A percentile compares a stretch with the other conserved stretches of the same genome.
phyloP scores from a whole-genome alignment of 2,888 invertebrate species.

The Andrena fulva region DNA sequence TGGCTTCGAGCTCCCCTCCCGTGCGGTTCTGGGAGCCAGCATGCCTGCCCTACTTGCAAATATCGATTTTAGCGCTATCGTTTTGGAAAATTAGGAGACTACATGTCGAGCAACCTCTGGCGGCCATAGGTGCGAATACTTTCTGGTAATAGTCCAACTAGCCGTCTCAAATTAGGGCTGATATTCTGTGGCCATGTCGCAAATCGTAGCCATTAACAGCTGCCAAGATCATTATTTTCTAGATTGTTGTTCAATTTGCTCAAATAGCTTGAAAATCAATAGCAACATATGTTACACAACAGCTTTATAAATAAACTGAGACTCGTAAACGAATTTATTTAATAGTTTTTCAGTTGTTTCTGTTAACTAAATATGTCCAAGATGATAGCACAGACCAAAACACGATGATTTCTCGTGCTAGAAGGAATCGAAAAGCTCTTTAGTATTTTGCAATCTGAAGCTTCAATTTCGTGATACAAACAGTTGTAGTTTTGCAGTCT shows the following conservation, averaged over 20 bases:
- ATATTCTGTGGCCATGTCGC: slow-evolving; percentile 41
- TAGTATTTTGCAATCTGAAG: neutral
- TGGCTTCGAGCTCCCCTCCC: no score
- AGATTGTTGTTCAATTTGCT: no score
- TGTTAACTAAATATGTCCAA: no score
- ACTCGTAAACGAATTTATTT: neutral
- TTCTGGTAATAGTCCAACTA: slow-evolving; percentile 44
- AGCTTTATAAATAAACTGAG: neutral
- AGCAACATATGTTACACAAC: no score
- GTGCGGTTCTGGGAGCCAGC: no score
- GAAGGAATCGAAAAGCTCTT: neutral
- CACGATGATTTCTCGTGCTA: neutral
- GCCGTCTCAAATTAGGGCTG: slow-evolving; percentile 37
- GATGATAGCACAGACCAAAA: no score
- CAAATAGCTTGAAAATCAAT: no score
- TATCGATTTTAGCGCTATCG: slow-evolving; percentile 72
- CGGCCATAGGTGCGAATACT: slow-evolving; percentile 36
- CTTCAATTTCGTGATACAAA: neutral
- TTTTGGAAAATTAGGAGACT: slow-evolving; percentile 36
- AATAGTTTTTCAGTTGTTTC: no score
- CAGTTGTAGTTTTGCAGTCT: neutral
- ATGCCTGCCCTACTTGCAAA: neutral
- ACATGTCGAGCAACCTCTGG: slow-evolving; percentile 67
- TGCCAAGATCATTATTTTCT: neutral
- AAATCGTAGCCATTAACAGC: slow-evolving; percentile 14